Percentiles rank a stretch among this genome's conserved stretches.
Conservation (phyloP, 2,888 invertebrate genomes). For the Agrochola lota region DNA sequence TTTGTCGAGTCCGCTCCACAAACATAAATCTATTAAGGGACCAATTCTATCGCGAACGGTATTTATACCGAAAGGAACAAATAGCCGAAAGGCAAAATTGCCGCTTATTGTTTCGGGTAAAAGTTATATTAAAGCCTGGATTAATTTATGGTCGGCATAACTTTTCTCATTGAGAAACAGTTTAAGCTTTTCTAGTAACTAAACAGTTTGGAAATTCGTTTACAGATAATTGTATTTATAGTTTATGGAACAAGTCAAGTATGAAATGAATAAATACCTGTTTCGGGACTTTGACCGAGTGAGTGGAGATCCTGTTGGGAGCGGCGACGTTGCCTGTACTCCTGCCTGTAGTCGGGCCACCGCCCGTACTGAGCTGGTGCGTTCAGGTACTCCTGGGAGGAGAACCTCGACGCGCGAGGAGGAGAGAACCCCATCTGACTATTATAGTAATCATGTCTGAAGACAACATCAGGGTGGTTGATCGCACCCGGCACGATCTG, state of each 20-base stretch:
- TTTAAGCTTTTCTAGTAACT: constrained; percentile 15
- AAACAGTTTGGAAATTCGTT: constrained; percentile 1
- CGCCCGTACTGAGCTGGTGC: constrained; percentile 85
- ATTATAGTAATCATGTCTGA: constrained; percentile 87
- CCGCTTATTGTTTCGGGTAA: constrained; percentile 22
- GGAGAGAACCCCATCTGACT: constrained; percentile 84
- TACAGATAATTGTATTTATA: neutral
- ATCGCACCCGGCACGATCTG: constrained; percentile 84
- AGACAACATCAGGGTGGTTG: constrained; percentile 87
- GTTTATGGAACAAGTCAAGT: neutral
- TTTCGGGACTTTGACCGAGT: constrained; percentile 84
- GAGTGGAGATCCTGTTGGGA: constrained; percentile 89
- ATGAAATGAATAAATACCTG: constrained; percentile 77
- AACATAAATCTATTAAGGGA: constrained; percentile 53
- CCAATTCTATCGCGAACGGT: constrained; percentile 25
- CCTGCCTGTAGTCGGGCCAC: constrained; percentile 86
- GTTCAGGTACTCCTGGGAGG: constrained; percentile 88
- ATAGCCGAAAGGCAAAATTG: constrained; percentile 18
- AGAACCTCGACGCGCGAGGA: constrained; percentile 85
- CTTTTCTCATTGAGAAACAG: constrained; percentile 20
- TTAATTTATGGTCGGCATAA: constrained; percentile 30
- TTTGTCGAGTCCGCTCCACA: constrained; percentile 44
- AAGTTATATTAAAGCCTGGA: constrained; percentile 34
- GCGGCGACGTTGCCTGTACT: constrained; percentile 86
- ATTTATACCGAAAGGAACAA: constrained; percentile 26